Evolutionary conservation across 2,888 invertebrate genomes (phyloP).

Genomic region (Megastigmus dorsalis): DNA sequence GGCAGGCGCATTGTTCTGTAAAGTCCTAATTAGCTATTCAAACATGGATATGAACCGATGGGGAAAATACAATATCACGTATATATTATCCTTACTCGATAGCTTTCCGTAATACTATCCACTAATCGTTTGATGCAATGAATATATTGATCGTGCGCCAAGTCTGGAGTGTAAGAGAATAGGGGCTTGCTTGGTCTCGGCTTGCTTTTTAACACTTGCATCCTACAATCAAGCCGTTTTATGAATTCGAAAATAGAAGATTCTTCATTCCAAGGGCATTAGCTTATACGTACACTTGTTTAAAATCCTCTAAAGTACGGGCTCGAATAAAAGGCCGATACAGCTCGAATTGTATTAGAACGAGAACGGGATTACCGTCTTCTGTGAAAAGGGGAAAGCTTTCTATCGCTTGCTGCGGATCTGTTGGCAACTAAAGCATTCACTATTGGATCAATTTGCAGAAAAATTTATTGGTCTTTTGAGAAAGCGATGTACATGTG

Average conservation of each 20-base stretch:
- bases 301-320: conserved; percentile 41
- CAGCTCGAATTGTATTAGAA: conserved; percentile 65
- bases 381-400: conserved; percentile 55
- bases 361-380: conserved; percentile 60
- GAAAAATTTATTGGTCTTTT: too few relatives aligned
- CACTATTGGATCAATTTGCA: too few relatives aligned
- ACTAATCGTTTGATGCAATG: conserved; percentile 59
- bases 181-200: conserved; percentile 31
- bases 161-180: conserved; percentile 59
- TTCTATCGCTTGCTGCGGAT: too few relatives aligned
- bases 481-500: too few relatives aligned
- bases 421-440: too few relatives aligned
- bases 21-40: conserved; percentile 22
- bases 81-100: conserved; percentile 60
- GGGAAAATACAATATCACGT: too few relatives aligned
- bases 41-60: neutral
- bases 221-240: conserved; percentile 27
- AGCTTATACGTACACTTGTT: conserved; percentile 31
- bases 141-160: conserved; percentile 62
- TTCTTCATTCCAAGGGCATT: neutral
- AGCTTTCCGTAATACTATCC: conserved; percentile 60
- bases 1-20: conserved; percentile 12
- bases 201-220: conserved; percentile 5
- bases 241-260: neutral
- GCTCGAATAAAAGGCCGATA: conserved; percentile 56